Base-by-base conservation (phyloP, 2,888 invertebrate genomes). In the Patella caerulea region DNA sequence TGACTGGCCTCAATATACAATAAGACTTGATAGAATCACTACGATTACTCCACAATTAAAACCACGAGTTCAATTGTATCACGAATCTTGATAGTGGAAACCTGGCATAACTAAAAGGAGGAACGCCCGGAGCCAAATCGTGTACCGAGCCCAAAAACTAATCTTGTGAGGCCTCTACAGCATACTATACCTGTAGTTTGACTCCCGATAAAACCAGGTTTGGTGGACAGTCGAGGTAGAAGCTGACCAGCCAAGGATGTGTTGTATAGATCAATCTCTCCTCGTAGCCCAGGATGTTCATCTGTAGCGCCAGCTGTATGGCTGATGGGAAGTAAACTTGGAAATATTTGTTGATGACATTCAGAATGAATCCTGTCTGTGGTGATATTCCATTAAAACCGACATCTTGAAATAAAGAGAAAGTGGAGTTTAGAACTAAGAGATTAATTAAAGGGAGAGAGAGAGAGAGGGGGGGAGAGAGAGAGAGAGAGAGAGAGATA, bases 171-270 rank as follows among this genome's bases (percentile, higher is more conserved):
- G 11, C 5, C 9, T 7, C 17, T n/a, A 19, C 34, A 11, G 15
- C 5, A 73, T 5, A 65, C 17, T 3, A 65, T 77, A 85, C 85
- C 80, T 82, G 74, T 19, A 85, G 76, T 65, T 83, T 79, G n/a
- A 84, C 81, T 1, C 84, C 84, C 53, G 84, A 81, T 54, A 87
- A 78, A 34, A 80, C 74, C 2, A 86, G 73, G 73, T 89, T 83
- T 15, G 84, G 85, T 73, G 90, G 90, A 84, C 90, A 90, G 80
- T 90, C 83, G 24, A 90, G 72, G 77, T 88, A 90, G 77, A 90
- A 72, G 73, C 86, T 86, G 75, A 90, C 86, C 17, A 90, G 85
- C 89, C 90, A 90, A 15, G 90, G 90, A 81, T 90, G 90, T 7
- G 90, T 89, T 1, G 89, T 90, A 81, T 90, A 90, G n/a, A 86